phyloP scores from a whole-genome alignment of 2,888 invertebrate genomes.

The Bruchidius siliquastri region DNA sequence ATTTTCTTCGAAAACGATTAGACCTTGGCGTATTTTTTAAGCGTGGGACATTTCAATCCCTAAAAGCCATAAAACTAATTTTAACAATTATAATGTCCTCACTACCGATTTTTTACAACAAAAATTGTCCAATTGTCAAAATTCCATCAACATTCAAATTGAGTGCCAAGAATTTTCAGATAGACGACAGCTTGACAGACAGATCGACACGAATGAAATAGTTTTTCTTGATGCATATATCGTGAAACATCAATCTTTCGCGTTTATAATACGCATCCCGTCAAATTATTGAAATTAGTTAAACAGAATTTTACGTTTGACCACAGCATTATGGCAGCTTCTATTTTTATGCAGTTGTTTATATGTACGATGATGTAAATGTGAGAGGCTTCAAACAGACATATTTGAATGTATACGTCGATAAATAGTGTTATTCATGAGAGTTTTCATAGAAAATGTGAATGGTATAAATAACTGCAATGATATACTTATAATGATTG shows the following conservation, averaged over 20 bases:
- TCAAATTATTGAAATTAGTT: background rate
- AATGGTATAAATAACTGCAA: background rate
- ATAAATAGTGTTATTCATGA: background rate
- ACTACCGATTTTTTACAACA: too few relatives aligned
- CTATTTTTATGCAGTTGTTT: background rate
- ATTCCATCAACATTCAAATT: too few relatives aligned
- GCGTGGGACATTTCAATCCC: background rate
- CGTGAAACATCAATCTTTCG: too few relatives aligned
- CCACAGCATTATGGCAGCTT: background rate
- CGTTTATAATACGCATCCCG: background rate
- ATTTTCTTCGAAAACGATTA: background rate
- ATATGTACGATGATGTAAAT: background rate
- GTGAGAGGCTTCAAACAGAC: background rate
- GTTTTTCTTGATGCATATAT: too few relatives aligned
- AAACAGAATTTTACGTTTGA: background rate
- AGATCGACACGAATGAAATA: too few relatives aligned
- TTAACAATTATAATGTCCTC: too few relatives aligned
- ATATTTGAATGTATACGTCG: background rate
- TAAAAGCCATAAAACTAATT: background rate
- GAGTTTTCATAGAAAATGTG: background rate
- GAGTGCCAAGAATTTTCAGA: too few relatives aligned
- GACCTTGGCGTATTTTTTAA: background rate
- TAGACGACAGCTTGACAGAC: too few relatives aligned
- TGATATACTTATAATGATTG: too few relatives aligned
- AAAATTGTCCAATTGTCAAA: too few relatives aligned